These are phyloP conservation scores for Anarsia innoxiella DNA, from an alignment of 2,888 invertebrate genomes.

Conservation along the genomic window DNA sequence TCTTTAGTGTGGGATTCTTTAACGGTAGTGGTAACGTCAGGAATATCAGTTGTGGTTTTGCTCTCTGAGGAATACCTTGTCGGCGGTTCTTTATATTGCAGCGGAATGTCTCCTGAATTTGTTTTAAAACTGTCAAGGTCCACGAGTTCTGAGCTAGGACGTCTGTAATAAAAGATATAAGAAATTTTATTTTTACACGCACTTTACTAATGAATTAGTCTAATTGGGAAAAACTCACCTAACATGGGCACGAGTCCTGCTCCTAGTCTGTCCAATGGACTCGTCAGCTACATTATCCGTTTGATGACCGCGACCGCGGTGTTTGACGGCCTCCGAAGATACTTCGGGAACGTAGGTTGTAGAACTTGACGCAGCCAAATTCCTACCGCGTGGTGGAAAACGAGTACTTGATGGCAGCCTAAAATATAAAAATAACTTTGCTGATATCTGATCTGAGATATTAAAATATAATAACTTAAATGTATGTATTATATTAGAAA, in stretches of 20 bases:
- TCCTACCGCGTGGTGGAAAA: slow-evolving; percentile 83
- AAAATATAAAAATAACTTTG: no score
- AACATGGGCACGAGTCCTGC: slow-evolving; percentile 77
- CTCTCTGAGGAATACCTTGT: slow-evolving; percentile 64
- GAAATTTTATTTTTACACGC: background rate
- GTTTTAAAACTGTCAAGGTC: slow-evolving; percentile 90
- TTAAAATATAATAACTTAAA: no score
- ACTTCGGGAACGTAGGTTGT: slow-evolving; percentile 66
- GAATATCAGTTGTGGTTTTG: slow-evolving; percentile 72
- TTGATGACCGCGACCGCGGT: slow-evolving; percentile 52
- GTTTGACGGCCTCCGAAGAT: slow-evolving; percentile 58
- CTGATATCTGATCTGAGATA: no score
- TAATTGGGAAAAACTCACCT: no score
- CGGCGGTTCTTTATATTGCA: slow-evolving; percentile 68
- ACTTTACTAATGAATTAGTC: no score
- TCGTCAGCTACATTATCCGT: slow-evolving; percentile 64
- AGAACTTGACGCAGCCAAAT: slow-evolving; percentile 54
- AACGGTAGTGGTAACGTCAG: slow-evolving; percentile 50
- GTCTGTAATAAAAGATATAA: slow-evolving; percentile 49
- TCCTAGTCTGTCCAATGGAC: slow-evolving; percentile 63
- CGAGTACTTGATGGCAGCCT: slow-evolving; percentile 89
- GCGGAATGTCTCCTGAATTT: slow-evolving; percentile 74
- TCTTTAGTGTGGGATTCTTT: slow-evolving; percentile 48
- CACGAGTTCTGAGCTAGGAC: slow-evolving; percentile 86
- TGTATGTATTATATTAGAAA: no score